Evolutionary conservation across 2,797 vertebrate genomes (phyloP).

Genomic region (Amphiprion clarkii): DNA sequence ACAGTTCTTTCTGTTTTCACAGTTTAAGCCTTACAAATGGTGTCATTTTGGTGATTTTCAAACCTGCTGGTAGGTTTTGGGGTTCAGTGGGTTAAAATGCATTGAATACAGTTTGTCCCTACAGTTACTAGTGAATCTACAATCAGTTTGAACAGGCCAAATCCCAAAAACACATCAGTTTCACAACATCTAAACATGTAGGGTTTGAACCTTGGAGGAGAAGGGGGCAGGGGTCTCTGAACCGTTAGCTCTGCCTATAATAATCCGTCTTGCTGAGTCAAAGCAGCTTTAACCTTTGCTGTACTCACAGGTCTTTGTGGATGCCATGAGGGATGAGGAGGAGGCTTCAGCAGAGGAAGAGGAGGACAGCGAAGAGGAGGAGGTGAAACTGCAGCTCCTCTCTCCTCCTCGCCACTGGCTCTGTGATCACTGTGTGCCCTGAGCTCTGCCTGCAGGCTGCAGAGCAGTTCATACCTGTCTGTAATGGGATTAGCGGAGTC

Average conservation of each 20-base stretch:
- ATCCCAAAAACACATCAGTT: neutral
- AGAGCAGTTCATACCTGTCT: conserved; percentile 60
- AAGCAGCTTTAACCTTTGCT: conserved; percentile 32
- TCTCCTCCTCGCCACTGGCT: conserved; percentile 22
- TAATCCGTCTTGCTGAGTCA: neutral
- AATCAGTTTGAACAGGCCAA: conserved; percentile 1
- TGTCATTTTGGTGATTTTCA: no score
- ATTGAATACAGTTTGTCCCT: neutral
- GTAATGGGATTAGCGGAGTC: conserved; percentile 71
- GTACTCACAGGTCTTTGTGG: conserved; percentile 54
- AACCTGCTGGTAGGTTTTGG: no score
- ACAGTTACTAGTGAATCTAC: neutral
- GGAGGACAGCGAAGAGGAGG: conserved; percentile 21
- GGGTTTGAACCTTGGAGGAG: neutral
- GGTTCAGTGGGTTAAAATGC: no score
- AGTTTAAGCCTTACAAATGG: no score
- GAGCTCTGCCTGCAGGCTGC: conserved; percentile 48
- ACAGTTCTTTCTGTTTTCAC: no score
- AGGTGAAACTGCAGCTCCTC: conserved; percentile 29
- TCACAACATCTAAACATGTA: neutral
- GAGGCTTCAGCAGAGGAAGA: conserved; percentile 29
- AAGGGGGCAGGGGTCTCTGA: neutral
- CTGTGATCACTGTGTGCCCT: conserved; percentile 15
- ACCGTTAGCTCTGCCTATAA: no score
- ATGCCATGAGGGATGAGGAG: conserved; percentile 40